Conservation (phyloP, 1,140 invertebrate species). For the Drosophila truncata region DNA sequence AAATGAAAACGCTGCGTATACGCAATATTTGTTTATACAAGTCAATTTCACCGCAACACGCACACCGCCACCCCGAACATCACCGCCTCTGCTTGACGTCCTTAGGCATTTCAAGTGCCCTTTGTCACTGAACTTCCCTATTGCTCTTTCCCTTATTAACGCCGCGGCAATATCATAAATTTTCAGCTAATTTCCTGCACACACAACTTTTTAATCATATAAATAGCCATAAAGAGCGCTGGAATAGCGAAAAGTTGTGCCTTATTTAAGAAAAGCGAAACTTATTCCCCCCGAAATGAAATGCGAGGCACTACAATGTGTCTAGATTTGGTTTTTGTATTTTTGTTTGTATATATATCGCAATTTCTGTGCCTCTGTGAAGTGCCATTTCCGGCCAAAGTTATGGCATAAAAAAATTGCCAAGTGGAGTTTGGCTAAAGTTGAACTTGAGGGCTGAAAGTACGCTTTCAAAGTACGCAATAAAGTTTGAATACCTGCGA, state of each 20-base stretch:
- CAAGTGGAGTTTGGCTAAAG: constrained; percentile 31
- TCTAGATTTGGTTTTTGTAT: constrained; percentile 10
- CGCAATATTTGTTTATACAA: constrained; percentile 68
- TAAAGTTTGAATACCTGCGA: constrained; percentile 41
- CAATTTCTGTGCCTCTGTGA: constrained; percentile 1
- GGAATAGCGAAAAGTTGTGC: constrained; percentile 36
- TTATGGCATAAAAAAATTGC: constrained; percentile 25
- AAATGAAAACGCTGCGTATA: constrained; percentile 60
- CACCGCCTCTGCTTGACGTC: constrained; percentile 23
- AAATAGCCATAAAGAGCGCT: constrained; percentile 46
- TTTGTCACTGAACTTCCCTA: constrained; percentile 21
- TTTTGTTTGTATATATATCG: not conserved
- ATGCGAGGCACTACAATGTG: constrained; percentile 21
- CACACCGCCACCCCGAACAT: constrained; percentile 27
- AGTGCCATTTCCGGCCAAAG: constrained; percentile 21
- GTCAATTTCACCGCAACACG: constrained; percentile 66
- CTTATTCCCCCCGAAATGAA: constrained; percentile 22
- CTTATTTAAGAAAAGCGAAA: constrained; percentile 21
- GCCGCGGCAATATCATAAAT: constrained; percentile 54
- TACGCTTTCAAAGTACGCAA: constrained; percentile 12
- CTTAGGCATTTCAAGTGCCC: constrained; percentile 40
- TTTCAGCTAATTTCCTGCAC: constrained; percentile 68
- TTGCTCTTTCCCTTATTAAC: not conserved
- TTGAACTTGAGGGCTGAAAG: constrained; percentile 23
- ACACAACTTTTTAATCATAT: constrained; percentile 70